Conservation (phyloP, 2,888 invertebrate genomes). For the Xanthia togata region DNA sequence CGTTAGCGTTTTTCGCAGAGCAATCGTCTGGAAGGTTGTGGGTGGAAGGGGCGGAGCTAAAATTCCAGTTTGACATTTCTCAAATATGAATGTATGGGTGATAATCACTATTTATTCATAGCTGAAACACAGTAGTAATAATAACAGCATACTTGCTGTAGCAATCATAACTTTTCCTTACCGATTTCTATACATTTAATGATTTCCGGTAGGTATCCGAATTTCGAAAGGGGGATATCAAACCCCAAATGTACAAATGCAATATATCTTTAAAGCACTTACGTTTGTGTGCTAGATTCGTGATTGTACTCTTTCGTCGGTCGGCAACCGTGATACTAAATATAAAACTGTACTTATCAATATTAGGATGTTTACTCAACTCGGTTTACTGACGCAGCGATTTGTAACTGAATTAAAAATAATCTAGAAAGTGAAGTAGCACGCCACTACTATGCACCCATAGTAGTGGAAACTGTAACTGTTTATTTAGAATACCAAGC, state of each 20-base stretch:
- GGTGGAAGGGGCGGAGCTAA: neutral
- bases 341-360: constrained; percentile 52
- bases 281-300: constrained; percentile 62
- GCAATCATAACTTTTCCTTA: constrained; percentile 12
- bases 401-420: constrained; percentile 2
- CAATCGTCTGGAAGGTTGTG: neutral
- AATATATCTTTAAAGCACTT: constrained; percentile 48
- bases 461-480: neutral
- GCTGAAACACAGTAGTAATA: neutral
- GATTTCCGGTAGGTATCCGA: neutral
- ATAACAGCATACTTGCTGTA: neutral
- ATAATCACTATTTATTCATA: neutral
- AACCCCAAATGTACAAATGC: constrained; percentile 32
- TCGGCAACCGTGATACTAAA: constrained; percentile 40
- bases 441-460: too few relatives aligned
- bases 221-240: constrained; percentile 19
- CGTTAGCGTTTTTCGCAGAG: too few relatives aligned
- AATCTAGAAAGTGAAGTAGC: neutral
- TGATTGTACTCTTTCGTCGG: constrained; percentile 56
- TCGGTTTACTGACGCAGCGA: constrained; percentile 9
- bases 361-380: constrained; percentile 48
- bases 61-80: neutral
- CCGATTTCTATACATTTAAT: neutral
- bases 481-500: neutral
- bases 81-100: neutral